Evolutionary conservation across 2,113 vertebrate genomes (phyloP).

Genomic region (Pluvialis apricaria): DNA sequence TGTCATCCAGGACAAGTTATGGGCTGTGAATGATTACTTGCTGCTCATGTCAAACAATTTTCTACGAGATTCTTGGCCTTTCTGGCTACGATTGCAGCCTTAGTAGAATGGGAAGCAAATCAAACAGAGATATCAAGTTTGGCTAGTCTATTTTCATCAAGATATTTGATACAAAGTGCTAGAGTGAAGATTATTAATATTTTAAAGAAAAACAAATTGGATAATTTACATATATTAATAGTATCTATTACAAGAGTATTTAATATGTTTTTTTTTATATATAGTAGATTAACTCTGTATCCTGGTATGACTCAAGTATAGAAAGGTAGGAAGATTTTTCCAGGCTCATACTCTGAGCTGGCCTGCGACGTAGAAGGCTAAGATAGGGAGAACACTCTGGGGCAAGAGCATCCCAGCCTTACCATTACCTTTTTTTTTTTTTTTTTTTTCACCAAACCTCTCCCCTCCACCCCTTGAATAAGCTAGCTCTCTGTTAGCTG

Average conservation of each 20-base stretch:
- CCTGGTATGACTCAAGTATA: neutral
- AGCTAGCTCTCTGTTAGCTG: neutral
- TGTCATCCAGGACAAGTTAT: neutral
- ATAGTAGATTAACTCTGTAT: neutral
- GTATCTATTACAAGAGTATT: neutral
- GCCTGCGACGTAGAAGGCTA: neutral
- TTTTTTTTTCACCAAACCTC: neutral
- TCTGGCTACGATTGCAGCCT: neutral
- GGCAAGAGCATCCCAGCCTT: neutral
- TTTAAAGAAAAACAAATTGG: neutral
- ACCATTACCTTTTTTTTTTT: neutral
- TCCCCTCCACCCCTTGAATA: neutral
- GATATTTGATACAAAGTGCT: neutral
- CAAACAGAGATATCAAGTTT: neutral
- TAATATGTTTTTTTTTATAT: neutral
- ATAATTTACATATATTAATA: neutral
- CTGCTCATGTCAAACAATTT: neutral
- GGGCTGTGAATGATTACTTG: neutral
- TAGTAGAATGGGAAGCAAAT: neutral
- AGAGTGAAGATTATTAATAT: neutral
- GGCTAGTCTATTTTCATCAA: neutral
- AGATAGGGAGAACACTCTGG: neutral
- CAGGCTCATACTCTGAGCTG: neutral
- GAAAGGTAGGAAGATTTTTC: neutral
- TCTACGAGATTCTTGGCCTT: neutral